Conservation (phyloP, 2,888 invertebrate genomes). For the Coleophora flavipennella region DNA sequence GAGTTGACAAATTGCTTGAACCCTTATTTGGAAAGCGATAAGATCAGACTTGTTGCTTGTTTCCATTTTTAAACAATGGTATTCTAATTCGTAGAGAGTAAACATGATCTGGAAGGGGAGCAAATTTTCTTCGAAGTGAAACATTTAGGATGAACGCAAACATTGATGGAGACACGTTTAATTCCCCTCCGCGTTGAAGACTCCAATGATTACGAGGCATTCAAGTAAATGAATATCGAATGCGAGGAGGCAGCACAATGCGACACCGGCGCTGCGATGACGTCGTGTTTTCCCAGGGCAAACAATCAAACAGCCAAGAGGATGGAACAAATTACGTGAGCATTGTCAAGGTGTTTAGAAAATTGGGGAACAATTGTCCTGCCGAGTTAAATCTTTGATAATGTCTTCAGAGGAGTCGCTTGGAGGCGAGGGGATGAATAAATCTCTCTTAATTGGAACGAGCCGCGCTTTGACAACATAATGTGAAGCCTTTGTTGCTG, state of each 20-base stretch:
- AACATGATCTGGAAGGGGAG: constrained; percentile 12
- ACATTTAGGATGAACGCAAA: constrained; percentile 29
- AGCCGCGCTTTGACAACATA: constrained; percentile 57
- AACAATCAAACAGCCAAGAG: constrained; percentile 55
- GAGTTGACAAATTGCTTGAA: constrained; percentile 23
- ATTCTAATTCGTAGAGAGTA: constrained; percentile 2
- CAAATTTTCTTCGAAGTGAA: constrained; percentile 25
- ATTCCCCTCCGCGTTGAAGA: constrained; percentile 41
- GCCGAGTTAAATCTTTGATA: constrained; percentile 62
- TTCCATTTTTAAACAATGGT: constrained; percentile 8
- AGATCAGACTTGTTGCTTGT: neutral
- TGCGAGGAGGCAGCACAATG: constrained; percentile 44
- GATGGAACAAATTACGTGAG: constrained; percentile 60
- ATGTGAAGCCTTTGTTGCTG: constrained; percentile 56
- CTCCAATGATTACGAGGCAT: constrained; percentile 46
- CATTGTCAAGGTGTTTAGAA: constrained; percentile 65
- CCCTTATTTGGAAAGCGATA: neutral
- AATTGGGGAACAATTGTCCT: constrained; percentile 65
- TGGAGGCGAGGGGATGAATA: constrained; percentile 55
- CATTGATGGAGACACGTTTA: constrained; percentile 38
- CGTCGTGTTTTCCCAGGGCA: constrained; percentile 51
- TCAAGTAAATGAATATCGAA: constrained; percentile 56
- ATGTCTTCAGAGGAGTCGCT: constrained; percentile 53
- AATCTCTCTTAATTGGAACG: constrained; percentile 66
- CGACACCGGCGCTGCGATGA: constrained; percentile 36